phyloP scores from a whole-genome alignment of 1,140 invertebrate species.

The Ladona fulva region DNA sequence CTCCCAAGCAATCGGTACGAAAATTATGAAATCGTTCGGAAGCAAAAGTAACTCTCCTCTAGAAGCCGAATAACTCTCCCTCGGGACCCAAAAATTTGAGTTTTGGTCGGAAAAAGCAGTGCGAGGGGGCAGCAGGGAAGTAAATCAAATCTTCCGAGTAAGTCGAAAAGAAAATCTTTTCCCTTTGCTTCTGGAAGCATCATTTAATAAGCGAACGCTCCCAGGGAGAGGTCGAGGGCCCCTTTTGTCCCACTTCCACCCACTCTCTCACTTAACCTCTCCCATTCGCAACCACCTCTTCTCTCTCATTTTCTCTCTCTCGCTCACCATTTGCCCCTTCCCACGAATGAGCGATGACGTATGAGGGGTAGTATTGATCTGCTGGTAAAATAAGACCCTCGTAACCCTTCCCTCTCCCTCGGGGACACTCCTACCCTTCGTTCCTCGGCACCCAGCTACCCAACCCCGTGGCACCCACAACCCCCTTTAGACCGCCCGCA shows the following conservation, averaged over 20 bases:
- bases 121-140: neutral
- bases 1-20: no score
- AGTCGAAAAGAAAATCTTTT: neutral
- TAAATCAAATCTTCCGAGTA: neutral
- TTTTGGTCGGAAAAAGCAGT: neutral
- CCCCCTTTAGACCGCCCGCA: neutral
- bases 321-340: neutral
- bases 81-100: neutral
- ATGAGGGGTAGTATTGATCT: constrained; percentile 16
- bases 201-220: neutral
- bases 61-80: no score
- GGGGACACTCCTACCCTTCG: neutral
- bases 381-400: constrained; percentile 14
- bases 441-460: neutral
- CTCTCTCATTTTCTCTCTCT: constrained; percentile 1
- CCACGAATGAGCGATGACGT: constrained; percentile 15
- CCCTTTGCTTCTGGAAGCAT: constrained; percentile 4
- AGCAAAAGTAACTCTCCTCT: no score
- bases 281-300: no score
- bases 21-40: no score
- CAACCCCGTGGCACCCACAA: neutral
- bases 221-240: neutral
- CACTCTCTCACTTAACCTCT: neutral
- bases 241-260: neutral
- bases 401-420: neutral